Conservation (phyloP, 2,888 invertebrate species). For the Linyphia triangularis region DNA sequence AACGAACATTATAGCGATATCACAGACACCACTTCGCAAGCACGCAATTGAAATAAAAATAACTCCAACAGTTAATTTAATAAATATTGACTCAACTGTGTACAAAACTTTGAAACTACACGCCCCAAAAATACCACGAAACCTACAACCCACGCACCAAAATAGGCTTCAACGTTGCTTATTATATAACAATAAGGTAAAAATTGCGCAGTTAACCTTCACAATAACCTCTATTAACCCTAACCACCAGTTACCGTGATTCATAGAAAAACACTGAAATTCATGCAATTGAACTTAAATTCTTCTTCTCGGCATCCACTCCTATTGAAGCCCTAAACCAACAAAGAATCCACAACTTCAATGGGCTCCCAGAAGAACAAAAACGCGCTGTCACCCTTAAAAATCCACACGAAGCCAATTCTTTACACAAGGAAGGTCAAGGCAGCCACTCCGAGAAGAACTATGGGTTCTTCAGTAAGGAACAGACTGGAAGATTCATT, state of each 20-base stretch:
- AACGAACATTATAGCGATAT: too few relatives aligned
- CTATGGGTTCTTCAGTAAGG: background rate
- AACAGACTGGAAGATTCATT: background rate
- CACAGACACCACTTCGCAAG: too few relatives aligned
- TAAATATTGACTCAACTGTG: too few relatives aligned
- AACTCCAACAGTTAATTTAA: too few relatives aligned
- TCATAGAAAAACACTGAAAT: background rate
- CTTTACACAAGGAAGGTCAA: background rate
- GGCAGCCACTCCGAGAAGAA: background rate
- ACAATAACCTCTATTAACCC: background rate
- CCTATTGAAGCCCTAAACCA: background rate
- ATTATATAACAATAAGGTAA: background rate
- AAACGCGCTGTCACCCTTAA: background rate
- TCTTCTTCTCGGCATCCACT: background rate
- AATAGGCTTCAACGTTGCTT: background rate
- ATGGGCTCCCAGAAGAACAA: background rate
- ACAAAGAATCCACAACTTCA: background rate
- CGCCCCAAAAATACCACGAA: background rate
- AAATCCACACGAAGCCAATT: background rate
- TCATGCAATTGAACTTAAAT: background rate
- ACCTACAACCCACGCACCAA: background rate
- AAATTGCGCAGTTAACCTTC: background rate
- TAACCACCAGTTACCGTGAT: background rate
- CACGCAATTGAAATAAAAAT: too few relatives aligned
- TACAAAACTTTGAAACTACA: too few relatives aligned